Base-by-base conservation (phyloP, 2,113 vertebrate species). In the Pomatostomus ruficeps region DNA sequence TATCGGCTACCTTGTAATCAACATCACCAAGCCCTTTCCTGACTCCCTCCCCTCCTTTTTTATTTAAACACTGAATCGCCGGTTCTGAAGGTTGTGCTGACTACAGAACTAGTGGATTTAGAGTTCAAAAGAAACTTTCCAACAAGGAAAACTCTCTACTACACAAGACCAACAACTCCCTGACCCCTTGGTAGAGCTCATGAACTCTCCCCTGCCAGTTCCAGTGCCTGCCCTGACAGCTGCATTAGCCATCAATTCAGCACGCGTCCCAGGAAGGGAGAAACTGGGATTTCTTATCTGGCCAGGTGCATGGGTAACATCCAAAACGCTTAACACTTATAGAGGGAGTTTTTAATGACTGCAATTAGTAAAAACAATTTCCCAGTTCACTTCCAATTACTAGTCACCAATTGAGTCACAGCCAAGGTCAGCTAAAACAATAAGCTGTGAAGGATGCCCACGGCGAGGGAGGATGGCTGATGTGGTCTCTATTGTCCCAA, bases 391-490 rank as follows among this genome's bases (percentile, higher is more conserved):
- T 89, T 63, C 71, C 76, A 79, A 91, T 88, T 61, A 61, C 88
- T 88, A 91, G 57, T 93, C 93, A 95, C 31, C 1, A 7, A 49
- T 2, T 94, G 88, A 96, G 48, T 95, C 91, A 96, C 73, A 29
- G 3, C 31, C 31, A 51, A 55, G 87, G 78, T 33, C 85, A 38
- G 78, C 25, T 35, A 73, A 66, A 36, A 85, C 59, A 90, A 2
- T 46, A 87, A 76, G 43, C 20, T 46, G 35, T 76, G 80, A 35
- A 18, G 59, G 48, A 62, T 9, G 94, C 91, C 91, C 49, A 79
- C 51, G 91, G 85, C 75, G 31, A 88, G 89, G 85, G 85, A 94
- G 81, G 85, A 38, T 91, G 58, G 40, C 46, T 88, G 38, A 25
- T 1, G 9, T 76, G 78, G 66, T 57, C 85, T 73, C 83, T 38